Evolutionary conservation across 2,797 vertebrate species (phyloP), one percentile per base, ranked within the genome.

Genomic region (Chaetodon trifasciatus): DNA sequence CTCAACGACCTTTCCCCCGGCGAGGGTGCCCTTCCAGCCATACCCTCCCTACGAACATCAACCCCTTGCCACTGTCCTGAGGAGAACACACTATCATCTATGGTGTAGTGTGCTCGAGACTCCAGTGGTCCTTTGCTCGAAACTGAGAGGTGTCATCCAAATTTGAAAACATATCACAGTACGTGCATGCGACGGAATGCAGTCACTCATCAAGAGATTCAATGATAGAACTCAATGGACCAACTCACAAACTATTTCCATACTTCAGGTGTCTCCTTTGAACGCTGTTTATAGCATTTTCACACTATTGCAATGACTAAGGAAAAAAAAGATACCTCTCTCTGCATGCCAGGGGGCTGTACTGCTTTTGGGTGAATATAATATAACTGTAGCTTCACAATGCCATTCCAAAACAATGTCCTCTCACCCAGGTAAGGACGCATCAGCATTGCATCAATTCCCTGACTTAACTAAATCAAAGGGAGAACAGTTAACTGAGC

Each of bases 1-100:
- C 96, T 99, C 86, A 99, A 97, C 92, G 98, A 99, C 96, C 96
- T 99, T 80, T 97, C 96, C 21, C 98, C 98, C 23, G 95, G 95
- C 0, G 98, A 99, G 56, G 97, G 96, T 24, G 85, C 69, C 13
- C 87, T 88, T 46, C 95, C 96, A 86, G 90, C 95, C 37, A 93
- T 95, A 1, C 96, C 97, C 89, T 95, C 96, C 85, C 94, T 97
- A 95, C 96, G 97, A 96, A 98, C 94, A 90, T 93, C 95, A 63
- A 61, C 89, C 76, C 93, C 93, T 19, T 92, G 91, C 70, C 94
- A 95, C 80, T 95, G 91, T 83, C 79, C 94, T 8, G 95, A 96
- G 60, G 95, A 96, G 81, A 94, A 94, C 84, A 94, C 94, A 8
- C 79, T 96, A 28, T 93, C 95, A 0, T 95, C 96, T 23, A 92